Evolutionary conservation across 2,888 invertebrate genomes (phyloP), one percentile per base, ranked within the genome.

Genomic region (Philereme transversata): DNA sequence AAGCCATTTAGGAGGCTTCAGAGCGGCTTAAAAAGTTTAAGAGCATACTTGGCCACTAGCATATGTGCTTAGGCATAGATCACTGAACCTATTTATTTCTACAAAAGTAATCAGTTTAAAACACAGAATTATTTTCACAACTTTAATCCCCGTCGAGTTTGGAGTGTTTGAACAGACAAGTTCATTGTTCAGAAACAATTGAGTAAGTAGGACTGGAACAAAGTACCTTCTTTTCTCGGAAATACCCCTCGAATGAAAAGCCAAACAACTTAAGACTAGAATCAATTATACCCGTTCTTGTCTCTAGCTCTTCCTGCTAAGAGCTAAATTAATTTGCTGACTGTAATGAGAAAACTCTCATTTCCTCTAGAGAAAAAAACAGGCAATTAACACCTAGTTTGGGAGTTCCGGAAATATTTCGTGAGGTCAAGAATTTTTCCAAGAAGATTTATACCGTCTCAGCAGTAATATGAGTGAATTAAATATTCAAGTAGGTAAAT

Each of bases 341-440:
- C 76, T 78, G 76, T 87, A 86, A 86, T 83, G 84, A 84, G 87
- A 86, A 87, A 87, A 87, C 76, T 86, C 82, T 74, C 73, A 82
- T 82, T 86, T 81, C 73, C 57, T 75, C 66, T 69, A 64, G 62
- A 72, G 68, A 76, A 79, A 81, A 83, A 83, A 77, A 69, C 64
- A 61, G 71, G 75, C 79, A 82, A 84, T 84, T 83, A 84, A 71
- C 78, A 61, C 60, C 69, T 68, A 74, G 73, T 75, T 78, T 70
- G 46, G 62, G 52, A 70, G 59, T 64, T 62, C 57, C 49, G 62
- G 57, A 49, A 55, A 67, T 53, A 66, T 71, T 69, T 56, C 36
- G 46, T 52, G 10, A 56, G 10, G 41, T 46, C 50, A 50, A 51
- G 46, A 57, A 57, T 11, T 33, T 44, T 66, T 55, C 51, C 22